Evolutionary conservation across 1,140 invertebrate species (phyloP), one percentile per base, ranked within the genome.

Genomic region (Pseudomyrmex dendroicus): DNA sequence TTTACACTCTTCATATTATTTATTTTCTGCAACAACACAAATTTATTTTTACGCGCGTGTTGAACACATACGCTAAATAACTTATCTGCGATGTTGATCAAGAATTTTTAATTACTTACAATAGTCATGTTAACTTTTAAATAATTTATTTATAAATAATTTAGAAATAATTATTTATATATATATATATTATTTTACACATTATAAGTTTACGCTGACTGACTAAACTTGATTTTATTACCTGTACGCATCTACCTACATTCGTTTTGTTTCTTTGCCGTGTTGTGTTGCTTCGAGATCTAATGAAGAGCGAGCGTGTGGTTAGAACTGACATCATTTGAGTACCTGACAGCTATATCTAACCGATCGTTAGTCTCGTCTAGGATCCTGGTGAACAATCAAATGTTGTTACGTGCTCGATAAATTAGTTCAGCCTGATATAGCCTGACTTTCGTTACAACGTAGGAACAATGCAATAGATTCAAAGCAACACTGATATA

Each of bases 391-490:
- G 44, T 66, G 44, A 73, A 61, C 72, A 76, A 76, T 76, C 61
- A 66, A 54, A 66, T 76, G 48, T 54, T n/a, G 10, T 52, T 44
- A 76, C 61, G 48, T 76, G 35, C 48, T 76, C 22, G 48, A 76
- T 76, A 76, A 76, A 76, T 76, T 76, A 76, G 48, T 54, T 66
- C 12, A 50, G 20, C n/a, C 1, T 63, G 20, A 64, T 54, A 7
- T 20, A 76, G 61, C 2, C n/a, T 76, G 73, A 52, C 13, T 66
- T 66, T 66, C 48, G 20, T 48, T 50, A 15, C 22, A 74, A 35
- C 46, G 20, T 3, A 54, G 54, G 25, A 66, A 17, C 22, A 66
- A 4, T 3, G 13, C 20, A 20, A 20, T 20, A 20, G 20, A 20
- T 20, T 20, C 20, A 20, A 20, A 20, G 20, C 20, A 20, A 20